Conservation (phyloP, 2,113 vertebrate genomes). For the Choloepus hoffmanni region DNA sequence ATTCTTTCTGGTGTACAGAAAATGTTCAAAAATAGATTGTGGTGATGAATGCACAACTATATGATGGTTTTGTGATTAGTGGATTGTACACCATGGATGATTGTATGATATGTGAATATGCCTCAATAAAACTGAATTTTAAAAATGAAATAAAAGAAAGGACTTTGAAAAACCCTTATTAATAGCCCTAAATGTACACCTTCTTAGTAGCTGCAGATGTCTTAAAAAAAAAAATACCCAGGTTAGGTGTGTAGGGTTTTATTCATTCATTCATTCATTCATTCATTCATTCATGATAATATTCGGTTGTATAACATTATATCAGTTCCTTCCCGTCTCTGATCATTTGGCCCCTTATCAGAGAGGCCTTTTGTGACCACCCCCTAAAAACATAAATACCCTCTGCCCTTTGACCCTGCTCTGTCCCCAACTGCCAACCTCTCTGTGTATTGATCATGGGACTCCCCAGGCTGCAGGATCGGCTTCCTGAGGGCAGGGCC, state of each 20-base stretch:
- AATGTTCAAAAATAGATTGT: too few species aligned
- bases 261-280: fast-evolving
- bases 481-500: too few species aligned
- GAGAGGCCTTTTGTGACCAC: background rate
- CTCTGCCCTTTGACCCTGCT: background rate
- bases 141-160: too few species aligned
- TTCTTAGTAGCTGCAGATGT: background rate
- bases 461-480: background rate
- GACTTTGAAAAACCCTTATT: background rate
- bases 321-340: background rate
- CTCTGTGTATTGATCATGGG: background rate
- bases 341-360: background rate
- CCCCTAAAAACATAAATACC: background rate
- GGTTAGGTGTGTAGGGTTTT: background rate
- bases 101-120: too few species aligned
- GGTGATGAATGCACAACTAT: too few species aligned
- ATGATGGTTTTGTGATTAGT: too few species aligned
- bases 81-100: too few species aligned
- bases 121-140: too few species aligned
- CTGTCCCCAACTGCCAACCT: background rate
- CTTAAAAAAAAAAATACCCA: background rate
- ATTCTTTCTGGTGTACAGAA: too few species aligned
- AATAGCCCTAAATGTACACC: background rate
- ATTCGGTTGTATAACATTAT: background rate
- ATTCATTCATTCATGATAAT: background rate